Base-by-base conservation (phyloP, 37 sponge, comb jelly and placozoan species). In the Geodia barretti region DNA sequence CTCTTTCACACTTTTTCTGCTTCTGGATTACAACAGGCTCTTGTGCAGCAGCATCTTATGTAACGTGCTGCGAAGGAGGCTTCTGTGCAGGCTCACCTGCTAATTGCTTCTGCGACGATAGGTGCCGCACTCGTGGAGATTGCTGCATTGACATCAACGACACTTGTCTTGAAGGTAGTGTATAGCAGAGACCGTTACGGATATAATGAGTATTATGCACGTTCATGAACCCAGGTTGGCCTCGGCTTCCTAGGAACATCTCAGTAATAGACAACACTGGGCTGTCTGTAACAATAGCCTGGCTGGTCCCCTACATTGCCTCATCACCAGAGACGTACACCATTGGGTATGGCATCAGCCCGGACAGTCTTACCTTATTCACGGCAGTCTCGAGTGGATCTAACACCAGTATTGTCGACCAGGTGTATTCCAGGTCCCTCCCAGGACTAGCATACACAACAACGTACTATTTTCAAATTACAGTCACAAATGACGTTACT, bases 61-160 rank as follows among this genome's bases (percentile, higher is more conserved):
- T 19, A 4, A 29, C 34, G 11, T 83, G 81, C 62, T 81, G 81
- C 39, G 26, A 69, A 2, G 37, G 11, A 0, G 40, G 38, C 8
- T 42, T 54, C 23, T 37, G 47, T 17, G 23, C 21, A 14, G 40
- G 31, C 2, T 47, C 54, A 17, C 83, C 74, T 42, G 60, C 37
- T 62, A 65, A 73, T 65, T 82, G 83, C 83, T 73, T 38, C 19
- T 82, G 83, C 39, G 72, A 71, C 40, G 4, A 0, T 9, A 24
- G 1, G 17, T 82, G 83, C 33, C 26, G 25, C 41, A 17, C 0
- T 11, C 39, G 65, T 3, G 73, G 65, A 17, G 74, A 73, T 20
- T 82, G 83, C 34, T 82, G 83, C 54, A 29, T 34, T 38, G 83
- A 82, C 35, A 65, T 82, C 63, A 73, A 31, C 24, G 54, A 14